Evolutionary conservation across 2,113 vertebrate species (phyloP), one percentile per base, ranked within the genome.

Genomic region (Gavialis gangeticus): DNA sequence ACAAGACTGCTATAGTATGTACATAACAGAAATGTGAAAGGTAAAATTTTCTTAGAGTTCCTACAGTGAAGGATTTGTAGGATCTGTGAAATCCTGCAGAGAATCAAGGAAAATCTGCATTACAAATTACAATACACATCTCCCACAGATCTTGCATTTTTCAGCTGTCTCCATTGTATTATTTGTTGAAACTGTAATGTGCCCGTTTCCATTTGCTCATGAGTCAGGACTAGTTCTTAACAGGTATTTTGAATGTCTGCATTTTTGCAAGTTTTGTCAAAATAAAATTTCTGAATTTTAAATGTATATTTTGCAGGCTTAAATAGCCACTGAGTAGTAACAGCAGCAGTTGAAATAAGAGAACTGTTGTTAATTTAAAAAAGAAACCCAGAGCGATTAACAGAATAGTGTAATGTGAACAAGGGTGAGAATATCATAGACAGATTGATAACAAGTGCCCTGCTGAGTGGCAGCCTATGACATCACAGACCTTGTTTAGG

Each of bases 151-250:
- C 4, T 19, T 2, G 3, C 18, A 34, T 3, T 78, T 87, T 79
- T 91, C n/a, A 85, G 9, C 60, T 83, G 30, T 27, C 7, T 4
- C 2, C 4, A 3, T 75, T 69, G n/a, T 34, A 3, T 16, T 87
- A 21, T 57, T 57, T 37, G 17, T 28, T 81, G 37, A n/a, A 19
- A 30, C 5, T 2, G 1, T 12, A 17, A 54, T 0, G 0, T 59
- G 37, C 3, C 17, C 1, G 1, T 18, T 88, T 91, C 6, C 73
- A 18, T 28, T 80, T 27, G 34, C 12, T 81, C 18, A 4, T 21
- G 1, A 55, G 2, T 13, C n/a, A 34, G 19, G 34, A 3, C 27
- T 78, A 79, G 15, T 69, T 79, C 91, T 92, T 81, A 76, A 57
- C 21, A 78, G 6, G 30, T 5, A 5, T 71, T 79, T 80, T 21